These are phyloP conservation scores for Telenomus remus DNA, from an alignment of 1,140 invertebrate species.

Conservation along the genomic window DNA sequence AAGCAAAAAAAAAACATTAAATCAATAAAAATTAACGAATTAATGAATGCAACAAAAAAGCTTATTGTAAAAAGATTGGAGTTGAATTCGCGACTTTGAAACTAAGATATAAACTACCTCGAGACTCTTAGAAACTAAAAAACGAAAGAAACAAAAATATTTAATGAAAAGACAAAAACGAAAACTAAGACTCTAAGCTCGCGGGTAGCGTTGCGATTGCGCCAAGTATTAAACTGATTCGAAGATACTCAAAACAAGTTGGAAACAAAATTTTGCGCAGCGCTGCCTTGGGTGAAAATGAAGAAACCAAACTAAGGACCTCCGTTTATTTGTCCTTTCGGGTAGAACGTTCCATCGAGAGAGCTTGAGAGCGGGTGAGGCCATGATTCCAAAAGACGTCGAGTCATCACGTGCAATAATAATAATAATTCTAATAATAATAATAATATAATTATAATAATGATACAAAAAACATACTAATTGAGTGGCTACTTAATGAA, in stretches of 20 bases:
- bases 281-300: neutral
- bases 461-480: constrained; percentile 12
- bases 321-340: constrained; percentile 18
- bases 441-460: constrained; percentile 5
- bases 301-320: neutral
- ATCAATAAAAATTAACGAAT: constrained; percentile 2
- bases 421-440: neutral
- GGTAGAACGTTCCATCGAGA: constrained; percentile 33
- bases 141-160: constrained; percentile 2
- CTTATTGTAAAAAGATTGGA: constrained; percentile 39
- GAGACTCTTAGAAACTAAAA: constrained; percentile 33
- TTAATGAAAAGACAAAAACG: neutral
- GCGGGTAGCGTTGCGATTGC: constrained; percentile 15
- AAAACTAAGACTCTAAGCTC: constrained; percentile 19
- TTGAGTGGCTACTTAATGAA: constrained; percentile 51
- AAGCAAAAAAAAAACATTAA: constrained; percentile 21
- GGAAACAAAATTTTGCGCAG: neutral
- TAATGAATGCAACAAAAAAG: no score
- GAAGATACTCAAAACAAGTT: constrained; percentile 38
- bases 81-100: constrained; percentile 38
- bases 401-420: constrained; percentile 57
- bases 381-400: constrained; percentile 48
- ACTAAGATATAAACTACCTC: constrained; percentile 51
- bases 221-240: constrained; percentile 38
- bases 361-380: constrained; percentile 33